Conservation (phyloP, 2,797 vertebrate species). For the Silurus aristotelis region DNA sequence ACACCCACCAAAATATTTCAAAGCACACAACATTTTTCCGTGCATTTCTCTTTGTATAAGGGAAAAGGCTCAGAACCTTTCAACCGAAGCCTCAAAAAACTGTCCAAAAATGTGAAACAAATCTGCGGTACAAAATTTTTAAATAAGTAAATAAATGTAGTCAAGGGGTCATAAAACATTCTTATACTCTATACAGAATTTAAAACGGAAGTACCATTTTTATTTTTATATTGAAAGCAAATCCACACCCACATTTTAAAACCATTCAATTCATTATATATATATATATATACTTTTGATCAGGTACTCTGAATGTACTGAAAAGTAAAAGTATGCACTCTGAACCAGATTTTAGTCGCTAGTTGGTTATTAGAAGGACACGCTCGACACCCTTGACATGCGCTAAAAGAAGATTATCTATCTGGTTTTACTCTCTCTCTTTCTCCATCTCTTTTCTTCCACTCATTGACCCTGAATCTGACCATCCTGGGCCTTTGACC, state of each 20-base stretch:
- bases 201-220: background rate
- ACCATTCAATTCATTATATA: background rate
- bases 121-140: background rate
- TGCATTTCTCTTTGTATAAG: background rate
- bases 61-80: background rate
- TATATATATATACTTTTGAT: background rate
- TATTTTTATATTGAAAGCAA: background rate
- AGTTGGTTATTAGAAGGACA: background rate
- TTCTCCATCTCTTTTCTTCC: conserved; percentile 8
- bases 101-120: background rate
- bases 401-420: background rate
- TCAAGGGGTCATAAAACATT: background rate
- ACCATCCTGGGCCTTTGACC: conserved; percentile 74
- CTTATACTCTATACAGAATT: background rate
- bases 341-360: background rate
- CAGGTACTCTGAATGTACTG: background rate
- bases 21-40: background rate
- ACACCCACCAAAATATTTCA: background rate
- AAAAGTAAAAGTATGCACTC: background rate
- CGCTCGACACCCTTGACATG: background rate
- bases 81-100: background rate
- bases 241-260: background rate
- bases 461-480: conserved; percentile 64
- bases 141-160: too few relatives aligned
- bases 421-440: background rate